Conservation (phyloP, 2,113 vertebrate genomes). For the Origma solitaria region DNA sequence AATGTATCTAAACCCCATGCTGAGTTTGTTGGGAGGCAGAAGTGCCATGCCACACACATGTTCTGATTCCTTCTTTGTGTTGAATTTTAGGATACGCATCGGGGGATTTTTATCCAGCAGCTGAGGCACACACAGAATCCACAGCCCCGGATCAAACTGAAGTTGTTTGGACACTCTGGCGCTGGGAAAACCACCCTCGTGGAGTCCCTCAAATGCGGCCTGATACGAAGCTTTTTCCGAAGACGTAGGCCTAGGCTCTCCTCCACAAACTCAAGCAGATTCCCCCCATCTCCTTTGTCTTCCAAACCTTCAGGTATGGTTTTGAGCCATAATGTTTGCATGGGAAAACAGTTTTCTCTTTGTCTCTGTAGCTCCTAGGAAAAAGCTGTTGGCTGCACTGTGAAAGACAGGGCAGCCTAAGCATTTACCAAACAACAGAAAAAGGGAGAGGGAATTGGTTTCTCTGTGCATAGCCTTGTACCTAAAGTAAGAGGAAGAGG, state of each 20-base stretch:
- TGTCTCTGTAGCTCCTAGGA: not conserved
- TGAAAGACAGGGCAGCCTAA: not conserved
- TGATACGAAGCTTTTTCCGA: conserved; percentile 93
- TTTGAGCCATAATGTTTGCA: not conserved
- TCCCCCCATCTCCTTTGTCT: conserved; percentile 87
- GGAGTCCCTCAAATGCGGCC: conserved; percentile 94
- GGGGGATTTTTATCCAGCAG: conserved; percentile 89
- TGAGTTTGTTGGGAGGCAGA: not conserved
- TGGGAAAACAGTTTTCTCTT: not conserved
- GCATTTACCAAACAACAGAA: not conserved
- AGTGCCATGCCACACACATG: not conserved
- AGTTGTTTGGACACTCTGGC: conserved; percentile 88
- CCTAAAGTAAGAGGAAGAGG: not conserved
- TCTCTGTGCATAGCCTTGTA: not conserved
- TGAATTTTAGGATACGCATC: conserved; percentile 82
- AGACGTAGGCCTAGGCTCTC: conserved; percentile 84
- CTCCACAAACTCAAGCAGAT: conserved; percentile 80
- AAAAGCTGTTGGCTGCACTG: not conserved
- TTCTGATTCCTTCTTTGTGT: not conserved
- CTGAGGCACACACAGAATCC: conserved; percentile 83
- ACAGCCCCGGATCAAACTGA: conserved; percentile 90
- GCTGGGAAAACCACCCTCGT: conserved; percentile 90
- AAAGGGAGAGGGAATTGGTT: not conserved
- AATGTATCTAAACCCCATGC: not conserved
- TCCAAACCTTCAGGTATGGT: conserved; percentile 86